These are phyloP conservation scores for Thalassophryne amazonica DNA, from an alignment of 2,797 vertebrate species.

Conservation along the genomic window DNA sequence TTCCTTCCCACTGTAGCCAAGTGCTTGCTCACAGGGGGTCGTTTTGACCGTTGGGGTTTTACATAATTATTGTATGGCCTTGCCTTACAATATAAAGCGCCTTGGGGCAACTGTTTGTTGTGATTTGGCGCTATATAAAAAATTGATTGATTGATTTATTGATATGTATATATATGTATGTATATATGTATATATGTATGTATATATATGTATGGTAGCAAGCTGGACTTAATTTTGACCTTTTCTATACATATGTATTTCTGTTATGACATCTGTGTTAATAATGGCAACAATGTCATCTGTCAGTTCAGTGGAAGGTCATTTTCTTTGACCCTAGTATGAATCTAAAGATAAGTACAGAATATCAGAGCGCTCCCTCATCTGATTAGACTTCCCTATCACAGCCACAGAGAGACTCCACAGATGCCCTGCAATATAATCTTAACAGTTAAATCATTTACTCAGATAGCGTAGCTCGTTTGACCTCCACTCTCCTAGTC, in stretches of 20 bases:
- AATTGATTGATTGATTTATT: too few relatives aligned
- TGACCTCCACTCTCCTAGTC: slow-evolving; percentile 19
- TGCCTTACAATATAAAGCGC: too few relatives aligned
- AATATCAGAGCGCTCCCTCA: slow-evolving; percentile 11
- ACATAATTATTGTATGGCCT: too few relatives aligned
- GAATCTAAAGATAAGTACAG: slow-evolving; percentile 1
- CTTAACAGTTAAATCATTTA: slow-evolving; percentile 59
- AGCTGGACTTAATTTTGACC: neutral
- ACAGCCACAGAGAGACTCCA: slow-evolving; percentile 27
- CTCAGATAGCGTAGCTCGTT: slow-evolving; percentile 31
- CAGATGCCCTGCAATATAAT: slow-evolving; percentile 48
- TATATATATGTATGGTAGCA: neutral
- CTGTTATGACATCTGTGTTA: neutral
- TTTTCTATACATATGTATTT: too few relatives aligned
- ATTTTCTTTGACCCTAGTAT: slow-evolving; percentile 7
- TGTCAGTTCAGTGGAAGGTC: slow-evolving; percentile 10
- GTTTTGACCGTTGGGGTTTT: too few relatives aligned
- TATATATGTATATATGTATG: too few relatives aligned
- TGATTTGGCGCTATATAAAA: too few relatives aligned
- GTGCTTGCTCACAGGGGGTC: too few relatives aligned
- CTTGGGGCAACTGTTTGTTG: too few relatives aligned
- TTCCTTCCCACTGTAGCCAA: too few relatives aligned
- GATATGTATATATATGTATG: too few relatives aligned
- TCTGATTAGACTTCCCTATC: slow-evolving; percentile 15
- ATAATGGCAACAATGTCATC: neutral